These are phyloP conservation scores for Chrysolina haemoptera DNA, from an alignment of 2,888 invertebrate genomes.

Conservation along the genomic window DNA sequence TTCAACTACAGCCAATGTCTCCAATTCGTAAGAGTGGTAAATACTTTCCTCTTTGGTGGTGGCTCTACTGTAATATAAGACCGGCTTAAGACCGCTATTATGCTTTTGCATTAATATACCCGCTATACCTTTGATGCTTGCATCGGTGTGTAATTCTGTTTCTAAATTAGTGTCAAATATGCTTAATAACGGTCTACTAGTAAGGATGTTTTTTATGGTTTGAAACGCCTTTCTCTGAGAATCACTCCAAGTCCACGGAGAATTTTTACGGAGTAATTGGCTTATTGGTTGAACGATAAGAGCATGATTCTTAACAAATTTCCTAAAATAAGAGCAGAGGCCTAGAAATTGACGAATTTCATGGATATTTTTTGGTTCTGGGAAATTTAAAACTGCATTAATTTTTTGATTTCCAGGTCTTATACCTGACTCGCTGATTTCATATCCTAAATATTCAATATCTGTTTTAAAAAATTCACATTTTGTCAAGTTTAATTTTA, in stretches of 20 bases:
- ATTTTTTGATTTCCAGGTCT: slow-evolving; percentile 55
- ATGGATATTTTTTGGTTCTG: no score
- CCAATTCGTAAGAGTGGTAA: slow-evolving; percentile 28
- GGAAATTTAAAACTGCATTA: no score
- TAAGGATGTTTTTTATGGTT: slow-evolving; percentile 39
- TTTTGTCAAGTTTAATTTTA: slow-evolving; percentile 26
- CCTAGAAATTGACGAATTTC: slow-evolving; percentile 56
- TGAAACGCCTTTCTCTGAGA: slow-evolving; percentile 49
- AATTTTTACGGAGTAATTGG: slow-evolving; percentile 47
- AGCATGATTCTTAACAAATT: slow-evolving; percentile 52
- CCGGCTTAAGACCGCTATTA: slow-evolving; percentile 25
- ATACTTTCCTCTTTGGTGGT: slow-evolving; percentile 8
- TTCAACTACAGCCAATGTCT: slow-evolving; percentile 28
- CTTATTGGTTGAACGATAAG: slow-evolving; percentile 50
- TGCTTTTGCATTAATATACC: slow-evolving; percentile 39
- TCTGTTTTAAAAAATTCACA: slow-evolving; percentile 5
- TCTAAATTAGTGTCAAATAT: no score
- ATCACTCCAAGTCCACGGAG: slow-evolving; percentile 47
- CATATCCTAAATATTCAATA: slow-evolving; percentile 49
- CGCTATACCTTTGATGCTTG: no score
- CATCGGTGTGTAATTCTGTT: no score
- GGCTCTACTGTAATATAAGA: slow-evolving; percentile 21
- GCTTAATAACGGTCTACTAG: slow-evolving; percentile 4
- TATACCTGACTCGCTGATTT: slow-evolving; percentile 55
- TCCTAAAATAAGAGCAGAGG: no score